Percentiles rank a stretch among this genome's conserved stretches.
Evolutionary conservation across 2,888 invertebrate species (phyloP).

Genomic region (Agrochola litura): DNA sequence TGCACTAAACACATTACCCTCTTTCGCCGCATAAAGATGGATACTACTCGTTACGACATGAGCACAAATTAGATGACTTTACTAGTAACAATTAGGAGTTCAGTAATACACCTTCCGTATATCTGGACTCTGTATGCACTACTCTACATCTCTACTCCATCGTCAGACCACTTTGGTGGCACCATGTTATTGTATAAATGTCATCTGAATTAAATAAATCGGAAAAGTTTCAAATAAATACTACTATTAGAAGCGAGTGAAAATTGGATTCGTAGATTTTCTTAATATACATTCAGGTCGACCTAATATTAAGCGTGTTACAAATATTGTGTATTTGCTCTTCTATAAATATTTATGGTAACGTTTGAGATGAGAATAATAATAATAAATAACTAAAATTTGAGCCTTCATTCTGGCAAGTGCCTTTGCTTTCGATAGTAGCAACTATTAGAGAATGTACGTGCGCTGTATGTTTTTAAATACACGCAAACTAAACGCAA

Average conservation of each 20-base stretch:
- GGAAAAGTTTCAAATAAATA: not conserved
- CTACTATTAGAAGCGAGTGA: not conserved
- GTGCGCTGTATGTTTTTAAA: too few species aligned
- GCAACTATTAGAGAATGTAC: constrained; percentile 8
- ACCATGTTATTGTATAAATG: not conserved
- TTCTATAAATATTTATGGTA: not conserved
- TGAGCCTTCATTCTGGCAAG: not conserved
- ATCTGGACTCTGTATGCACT: not conserved
- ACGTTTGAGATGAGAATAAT: not conserved
- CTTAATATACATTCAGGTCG: not conserved
- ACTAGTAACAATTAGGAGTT: not conserved
- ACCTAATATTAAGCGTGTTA: too few species aligned
- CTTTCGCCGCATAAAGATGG: not conserved
- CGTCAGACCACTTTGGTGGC: too few species aligned
- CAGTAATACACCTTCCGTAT: not conserved
- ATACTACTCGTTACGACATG: not conserved
- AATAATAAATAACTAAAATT: too few species aligned
- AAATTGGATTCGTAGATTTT: not conserved
- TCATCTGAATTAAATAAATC: not conserved
- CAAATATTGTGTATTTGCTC: too few species aligned
- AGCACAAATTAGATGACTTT: not conserved
- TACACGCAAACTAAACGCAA: too few species aligned
- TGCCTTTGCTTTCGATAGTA: constrained; percentile 24
- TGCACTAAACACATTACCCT: too few species aligned
- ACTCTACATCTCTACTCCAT: not conserved